Evolutionary conservation across 2,888 invertebrate species (phyloP), one percentile per base, ranked within the genome.

Genomic region (Pollenia angustigena): DNA sequence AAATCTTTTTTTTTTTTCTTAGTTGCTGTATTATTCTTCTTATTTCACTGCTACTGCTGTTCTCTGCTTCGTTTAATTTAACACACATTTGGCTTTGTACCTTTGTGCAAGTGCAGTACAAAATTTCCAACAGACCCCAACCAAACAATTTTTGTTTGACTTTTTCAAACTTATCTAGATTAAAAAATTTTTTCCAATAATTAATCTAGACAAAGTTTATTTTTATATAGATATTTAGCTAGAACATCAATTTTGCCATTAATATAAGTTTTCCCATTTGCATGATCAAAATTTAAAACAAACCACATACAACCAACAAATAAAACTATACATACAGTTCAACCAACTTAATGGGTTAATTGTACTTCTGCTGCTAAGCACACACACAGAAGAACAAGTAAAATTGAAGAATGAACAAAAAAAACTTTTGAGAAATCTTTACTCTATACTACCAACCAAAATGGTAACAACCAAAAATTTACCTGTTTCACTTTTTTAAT

Each of bases 261-360:
- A 48, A 48, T 12, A 48, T n/a, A 14, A 44, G 46, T 48, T 72
- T n/a, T 16, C 72, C 6, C 23, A 23, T 56, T 44, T 14, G 46
- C 32, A 56, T 72, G 56, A 72, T 72, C 4, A 72, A 46, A 56
- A 58, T 72, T 50, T 64, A 54, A 14, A 52, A 16, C 44, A 54
- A 52, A 64, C 62, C 72, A 62, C 71, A 62, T 42, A 54, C 62
- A 78, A 62, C 50, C 14, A 64, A 46, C 64, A 11, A 84, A 81
- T 62, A 69, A 84, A 60, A 75, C 60, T 75, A 80, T 80, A 72
- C 44, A 62, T 72, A 81, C 66, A 62, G 32, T 71, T 72, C 68
- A 81, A 58, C 66, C 50, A 64, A 74, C 80, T 62, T 85, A 85
- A 85, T 85, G 85, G 85, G 85, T 85, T 85, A 85, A 85, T 85